phyloP scores from a whole-genome alignment of 2,888 invertebrate genomes.

The Lithosia quadra region DNA sequence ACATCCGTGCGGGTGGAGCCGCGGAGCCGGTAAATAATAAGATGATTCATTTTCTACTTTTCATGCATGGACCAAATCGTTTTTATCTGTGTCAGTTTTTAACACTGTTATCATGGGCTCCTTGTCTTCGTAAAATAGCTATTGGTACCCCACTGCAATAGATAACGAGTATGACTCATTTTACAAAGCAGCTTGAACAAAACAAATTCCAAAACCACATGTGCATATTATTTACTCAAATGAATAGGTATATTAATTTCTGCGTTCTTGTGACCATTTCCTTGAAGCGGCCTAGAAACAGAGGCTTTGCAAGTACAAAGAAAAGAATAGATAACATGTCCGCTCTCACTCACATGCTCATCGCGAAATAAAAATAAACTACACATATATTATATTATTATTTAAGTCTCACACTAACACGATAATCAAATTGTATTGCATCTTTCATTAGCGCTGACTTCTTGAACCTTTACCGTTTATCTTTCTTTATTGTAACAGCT shows the following conservation, averaged over 20 bases:
- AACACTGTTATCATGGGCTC: slow-evolving; percentile 46
- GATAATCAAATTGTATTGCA: slow-evolving; percentile 52
- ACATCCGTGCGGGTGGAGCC: too few species aligned
- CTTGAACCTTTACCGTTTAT: slow-evolving; percentile 29
- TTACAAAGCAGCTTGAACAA: slow-evolving; percentile 51
- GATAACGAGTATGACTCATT: slow-evolving; percentile 68
- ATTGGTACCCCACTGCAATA: slow-evolving; percentile 63
- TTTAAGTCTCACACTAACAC: slow-evolving; percentile 34
- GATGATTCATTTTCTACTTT: background rate
- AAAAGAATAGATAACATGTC: slow-evolving; percentile 70
- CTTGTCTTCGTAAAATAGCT: slow-evolving; percentile 49
- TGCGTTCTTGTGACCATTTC: slow-evolving; percentile 24
- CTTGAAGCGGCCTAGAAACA: slow-evolving; percentile 28
- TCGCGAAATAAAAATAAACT: slow-evolving; percentile 73
- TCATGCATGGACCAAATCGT: slow-evolving; percentile 18
- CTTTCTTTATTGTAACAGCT: slow-evolving; percentile 1
- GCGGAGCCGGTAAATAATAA: background rate
- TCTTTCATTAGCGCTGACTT: slow-evolving; percentile 23
- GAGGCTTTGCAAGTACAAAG: slow-evolving; percentile 62
- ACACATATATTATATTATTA: slow-evolving; percentile 50
- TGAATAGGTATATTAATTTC: slow-evolving; percentile 34
- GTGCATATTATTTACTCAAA: slow-evolving; percentile 45
- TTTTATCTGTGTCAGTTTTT: slow-evolving; percentile 38
- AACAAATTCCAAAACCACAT: slow-evolving; percentile 41
- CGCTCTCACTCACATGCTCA: slow-evolving; percentile 72